phyloP scores from a whole-genome alignment of 2,113 vertebrate genomes.

The Rhabdornis inornatus region DNA sequence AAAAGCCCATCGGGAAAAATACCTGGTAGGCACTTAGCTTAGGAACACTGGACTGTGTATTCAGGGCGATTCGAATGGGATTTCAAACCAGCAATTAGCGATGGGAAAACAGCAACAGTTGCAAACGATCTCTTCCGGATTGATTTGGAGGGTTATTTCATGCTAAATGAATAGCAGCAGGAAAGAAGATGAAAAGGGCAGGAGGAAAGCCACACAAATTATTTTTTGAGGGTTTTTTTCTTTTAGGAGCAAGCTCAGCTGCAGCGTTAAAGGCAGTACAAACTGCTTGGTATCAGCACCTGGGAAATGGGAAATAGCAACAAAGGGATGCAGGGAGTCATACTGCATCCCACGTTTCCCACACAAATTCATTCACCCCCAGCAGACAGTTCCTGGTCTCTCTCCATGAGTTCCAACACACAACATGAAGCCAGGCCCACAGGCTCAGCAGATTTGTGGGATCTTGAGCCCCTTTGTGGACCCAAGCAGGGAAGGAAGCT shows the following conservation, averaged over 20 bases:
- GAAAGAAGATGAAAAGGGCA: conserved; percentile 32
- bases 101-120: conserved; percentile 7
- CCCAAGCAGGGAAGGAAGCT: neutral
- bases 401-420: accelerated
- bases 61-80: neutral
- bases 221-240: neutral
- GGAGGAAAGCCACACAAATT: neutral
- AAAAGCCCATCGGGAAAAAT: neutral
- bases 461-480: neutral
- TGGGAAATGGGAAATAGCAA: neutral
- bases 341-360: neutral
- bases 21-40: conserved; percentile 12
- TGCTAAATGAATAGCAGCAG: conserved; percentile 46
- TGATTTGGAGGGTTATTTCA: conserved; percentile 51
- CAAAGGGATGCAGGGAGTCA: neutral
- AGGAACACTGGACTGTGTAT: neutral
- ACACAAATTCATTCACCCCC: neutral
- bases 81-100: conserved; percentile 28
- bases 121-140: conserved; percentile 32
- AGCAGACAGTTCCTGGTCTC: neutral
- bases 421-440: accelerated
- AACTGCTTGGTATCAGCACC: neutral
- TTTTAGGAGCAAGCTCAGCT: neutral
- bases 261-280: neutral
- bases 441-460: accelerated